Evolutionary conservation across 2,113 vertebrate species (phyloP), one percentile per base, ranked within the genome.

Genomic region (Gnathonemus echidnorhynchus): DNA sequence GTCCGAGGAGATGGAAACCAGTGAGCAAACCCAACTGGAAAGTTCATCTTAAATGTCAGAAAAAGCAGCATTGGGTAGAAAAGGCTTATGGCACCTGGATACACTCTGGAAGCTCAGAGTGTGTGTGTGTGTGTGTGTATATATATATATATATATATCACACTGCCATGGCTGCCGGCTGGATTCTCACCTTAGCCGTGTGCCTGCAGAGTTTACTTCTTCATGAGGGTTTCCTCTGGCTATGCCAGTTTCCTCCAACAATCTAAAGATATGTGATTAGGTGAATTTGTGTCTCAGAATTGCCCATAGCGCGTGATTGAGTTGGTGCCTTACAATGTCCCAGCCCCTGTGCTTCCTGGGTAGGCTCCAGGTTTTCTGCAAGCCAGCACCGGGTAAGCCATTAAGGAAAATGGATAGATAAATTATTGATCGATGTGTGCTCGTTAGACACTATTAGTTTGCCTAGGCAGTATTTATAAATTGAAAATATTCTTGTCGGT

Each of bases 1-100:
- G 92, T 93, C 91, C 93, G 88, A 93, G 91, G 91, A 92, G 92
- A 77, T 84, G 90, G 90, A 93, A 93, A 93, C 93, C 92, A 92
- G 92, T 92, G 90, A 92, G 91, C 89, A 90, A 92, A 94, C 91
- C 91, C 91, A 91, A 92, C 92, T 90, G 52, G 89, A 89, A 91
- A 93, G 93, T 93, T 93, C 88, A 93, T 94, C 93, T 92, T 88
- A 87, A 88, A 89, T 89, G 89, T 83, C 80, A 89, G 50, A 84
- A 86, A 86, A 39, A 91, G 35, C 83, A 91, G 87, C 86, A 62
- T 90, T 4, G 90, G 91, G 90, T 92, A 90, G 83, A 88, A 89
- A 92, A 90, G 24, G 52, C 86, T 35, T 66, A 84, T 8, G 3
- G 85, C 58, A 27, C 88, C 58, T 74, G 21, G 62, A 45, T 39